Evolutionary conservation across 2,113 vertebrate genomes (phyloP).

Genomic region (Dipodomys ordii): DNA sequence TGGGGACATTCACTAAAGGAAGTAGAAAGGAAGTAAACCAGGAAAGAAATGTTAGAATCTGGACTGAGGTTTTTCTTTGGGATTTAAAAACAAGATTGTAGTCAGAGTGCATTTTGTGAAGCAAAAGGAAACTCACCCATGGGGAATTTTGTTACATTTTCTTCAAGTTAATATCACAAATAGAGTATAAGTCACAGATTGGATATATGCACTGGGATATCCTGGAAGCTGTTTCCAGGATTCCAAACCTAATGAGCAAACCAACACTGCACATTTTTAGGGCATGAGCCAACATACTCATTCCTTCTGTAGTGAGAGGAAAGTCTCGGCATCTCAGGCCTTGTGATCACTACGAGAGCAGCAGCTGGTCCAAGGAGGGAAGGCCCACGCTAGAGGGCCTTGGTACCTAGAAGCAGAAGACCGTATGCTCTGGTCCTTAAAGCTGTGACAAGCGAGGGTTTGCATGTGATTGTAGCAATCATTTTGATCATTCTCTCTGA

Average conservation of each 20-base stretch:
- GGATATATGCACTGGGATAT: not conserved
- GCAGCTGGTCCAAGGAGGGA: not conserved
- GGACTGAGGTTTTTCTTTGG: not conserved
- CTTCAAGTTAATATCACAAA: conserved; percentile 54
- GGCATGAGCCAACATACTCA: conserved; percentile 48
- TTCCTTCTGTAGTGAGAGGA: conserved; percentile 43
- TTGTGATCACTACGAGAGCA: not conserved
- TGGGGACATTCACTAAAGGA: not conserved
- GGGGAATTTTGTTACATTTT: conserved; percentile 25
- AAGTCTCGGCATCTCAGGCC: conserved; percentile 4
- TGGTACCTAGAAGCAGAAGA: not conserved
- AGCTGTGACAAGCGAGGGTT: not conserved
- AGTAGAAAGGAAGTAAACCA: conserved; percentile 17
- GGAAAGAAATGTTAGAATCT: conserved; percentile 33
- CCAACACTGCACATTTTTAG: conserved; percentile 41
- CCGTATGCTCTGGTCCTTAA: not conserved
- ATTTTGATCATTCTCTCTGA: not conserved
- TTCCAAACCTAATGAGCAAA: conserved; percentile 61
- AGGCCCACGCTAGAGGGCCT: not conserved
- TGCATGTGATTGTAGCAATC: not conserved
- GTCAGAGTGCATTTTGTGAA: conserved; percentile 30
- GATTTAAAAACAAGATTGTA: conserved; percentile 4
- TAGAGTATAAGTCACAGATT: not conserved
- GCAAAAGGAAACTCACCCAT: conserved; percentile 37
- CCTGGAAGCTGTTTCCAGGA: conserved; percentile 60